phyloP scores from a whole-genome alignment of 2,888 invertebrate genomes.

The Stomorhina lunata region DNA sequence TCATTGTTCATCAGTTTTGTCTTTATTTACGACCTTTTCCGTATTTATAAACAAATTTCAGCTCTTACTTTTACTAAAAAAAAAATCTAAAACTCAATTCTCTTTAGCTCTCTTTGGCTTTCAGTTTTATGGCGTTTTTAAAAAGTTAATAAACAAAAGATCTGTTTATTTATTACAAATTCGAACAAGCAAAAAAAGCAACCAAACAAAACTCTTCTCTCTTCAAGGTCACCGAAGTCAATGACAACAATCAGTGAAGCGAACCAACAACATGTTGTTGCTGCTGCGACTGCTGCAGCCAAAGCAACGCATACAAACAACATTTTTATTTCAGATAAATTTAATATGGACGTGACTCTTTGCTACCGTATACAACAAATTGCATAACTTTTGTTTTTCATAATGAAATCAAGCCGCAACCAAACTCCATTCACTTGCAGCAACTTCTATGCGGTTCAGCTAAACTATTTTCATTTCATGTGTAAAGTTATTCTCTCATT shows the following conservation, averaged over 20 bases:
- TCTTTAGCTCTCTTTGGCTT: not conserved
- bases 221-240: constrained; percentile 56
- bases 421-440: constrained; percentile 44
- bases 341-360: not conserved
- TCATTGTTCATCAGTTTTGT: constrained; percentile 12
- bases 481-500: constrained; percentile 9
- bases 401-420: constrained; percentile 7
- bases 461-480: no score
- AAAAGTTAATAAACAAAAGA: constrained; percentile 6
- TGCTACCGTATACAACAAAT: constrained; percentile 44
- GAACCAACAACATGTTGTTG: constrained; percentile 43
- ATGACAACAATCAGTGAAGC: constrained; percentile 54
- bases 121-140: not conserved
- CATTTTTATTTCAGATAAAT: not conserved
- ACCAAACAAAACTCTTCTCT: constrained; percentile 29
- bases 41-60: not conserved
- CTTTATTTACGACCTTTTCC: constrained; percentile 33
- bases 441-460: no score
- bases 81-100: not conserved
- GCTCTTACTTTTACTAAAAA: constrained; percentile 33
- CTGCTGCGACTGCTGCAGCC: constrained; percentile 18
- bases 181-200: not conserved
- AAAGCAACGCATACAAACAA: constrained; percentile 39
- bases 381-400: constrained; percentile 53
- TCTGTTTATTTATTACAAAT: constrained; percentile 8